Conservation (phyloP, 1,140 invertebrate species). For the Penaeus japonicus region DNA sequence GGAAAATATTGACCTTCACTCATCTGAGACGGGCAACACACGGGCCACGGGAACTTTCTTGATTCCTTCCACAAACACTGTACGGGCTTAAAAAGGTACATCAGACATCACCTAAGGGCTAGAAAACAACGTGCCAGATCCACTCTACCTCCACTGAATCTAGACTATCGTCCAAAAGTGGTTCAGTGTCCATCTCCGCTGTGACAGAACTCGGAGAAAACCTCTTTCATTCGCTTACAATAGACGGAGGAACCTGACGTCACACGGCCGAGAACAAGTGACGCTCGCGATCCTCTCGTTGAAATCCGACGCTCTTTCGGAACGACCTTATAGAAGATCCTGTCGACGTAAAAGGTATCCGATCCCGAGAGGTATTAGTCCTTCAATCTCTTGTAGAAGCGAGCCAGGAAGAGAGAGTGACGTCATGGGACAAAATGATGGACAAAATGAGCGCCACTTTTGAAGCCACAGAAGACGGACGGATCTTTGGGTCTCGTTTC, state of each 20-base stretch:
- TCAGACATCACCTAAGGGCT: background rate
- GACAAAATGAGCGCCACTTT: background rate
- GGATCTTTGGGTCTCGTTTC: background rate
- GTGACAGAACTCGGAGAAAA: constrained; percentile 41
- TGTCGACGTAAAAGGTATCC: no score
- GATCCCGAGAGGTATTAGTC: background rate
- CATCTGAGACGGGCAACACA: constrained; percentile 23
- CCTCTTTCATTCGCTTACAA: constrained; percentile 44
- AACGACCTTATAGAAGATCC: background rate
- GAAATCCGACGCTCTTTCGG: background rate
- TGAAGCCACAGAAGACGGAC: background rate
- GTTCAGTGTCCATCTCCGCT: constrained; percentile 53
- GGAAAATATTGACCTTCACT: constrained; percentile 55
- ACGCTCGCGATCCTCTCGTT: background rate
- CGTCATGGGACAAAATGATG: background rate
- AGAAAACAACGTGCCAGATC: background rate
- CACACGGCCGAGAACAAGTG: background rate
- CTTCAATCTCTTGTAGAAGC: background rate
- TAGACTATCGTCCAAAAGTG: constrained; percentile 51
- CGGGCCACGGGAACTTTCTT: background rate
- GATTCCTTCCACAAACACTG: background rate
- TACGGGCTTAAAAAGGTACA: background rate
- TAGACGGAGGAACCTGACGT: constrained; percentile 21
- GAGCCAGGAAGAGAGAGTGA: constrained; percentile 20
- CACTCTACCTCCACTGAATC: constrained; percentile 48